Evolutionary conservation across 1,140 invertebrate species (phyloP), one percentile per base, ranked within the genome.

Genomic region (Theocolax elegans): DNA sequence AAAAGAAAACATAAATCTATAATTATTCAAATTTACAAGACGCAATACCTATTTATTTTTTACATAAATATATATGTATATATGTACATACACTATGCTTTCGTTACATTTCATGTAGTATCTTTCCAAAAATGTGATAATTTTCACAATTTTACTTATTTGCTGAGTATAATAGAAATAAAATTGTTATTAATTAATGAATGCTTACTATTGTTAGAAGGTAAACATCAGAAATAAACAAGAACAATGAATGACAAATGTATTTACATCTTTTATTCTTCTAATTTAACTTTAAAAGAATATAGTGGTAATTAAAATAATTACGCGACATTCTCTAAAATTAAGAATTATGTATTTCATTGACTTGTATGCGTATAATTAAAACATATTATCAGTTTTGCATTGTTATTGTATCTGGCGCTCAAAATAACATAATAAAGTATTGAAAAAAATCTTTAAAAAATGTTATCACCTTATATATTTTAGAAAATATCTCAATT

Each of bases 41-140:
- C 46, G 62, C 49, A 65, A 71, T 56, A 65, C 53, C 31, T 59
- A 59, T 65, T 71, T 65, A 71, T 71, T 59, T 65, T 69, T 65
- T 66, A 71, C 62, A 71, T 71, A 59, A 65, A 71, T 71, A 71
- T 71, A 65, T 71, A 59, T 71, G 54, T 71, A 65, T 71, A 65
- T 71, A 71, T 71, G 62, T 71, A 71, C 54, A 65, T 71, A 71
- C 69, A 66, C 44, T 64, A 64, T 70, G 51, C 59, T 70, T 70
- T 63, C 58, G 56, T 51, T 70, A 64, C 60, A 64, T 64, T 27
- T 70, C 31, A 44, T 46, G 51, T 64, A 70, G 46, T 70, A 63
- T 35, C 40, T 69, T 53, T 69, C 48, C 19, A 35, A 54, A 62
- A 62, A 21, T 17, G 21, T 51, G 27, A 69, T 60, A 54, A 60